These are phyloP conservation scores for Taxidea taxus DNA, from an alignment of 2,113 vertebrate genomes.

Conservation along the genomic window DNA sequence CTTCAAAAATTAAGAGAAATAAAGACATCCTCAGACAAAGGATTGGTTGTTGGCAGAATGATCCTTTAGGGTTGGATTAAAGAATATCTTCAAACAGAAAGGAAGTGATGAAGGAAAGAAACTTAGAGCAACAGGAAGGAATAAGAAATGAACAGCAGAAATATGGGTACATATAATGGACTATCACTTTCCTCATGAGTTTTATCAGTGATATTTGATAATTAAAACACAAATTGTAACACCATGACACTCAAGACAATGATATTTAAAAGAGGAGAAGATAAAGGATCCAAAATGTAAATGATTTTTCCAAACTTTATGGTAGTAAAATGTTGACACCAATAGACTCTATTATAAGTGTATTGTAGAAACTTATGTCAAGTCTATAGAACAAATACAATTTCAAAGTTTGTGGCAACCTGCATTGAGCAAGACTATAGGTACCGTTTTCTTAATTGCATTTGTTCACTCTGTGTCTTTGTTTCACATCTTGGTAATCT, in stretches of 20 bases:
- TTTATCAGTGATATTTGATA: not conserved
- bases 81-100: not conserved
- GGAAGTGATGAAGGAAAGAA: not conserved
- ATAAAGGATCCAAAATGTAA: not conserved
- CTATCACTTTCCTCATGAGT: not conserved
- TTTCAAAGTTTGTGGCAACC: not conserved
- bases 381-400: not conserved
- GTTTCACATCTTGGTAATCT: not conserved
- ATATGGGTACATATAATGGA: not conserved
- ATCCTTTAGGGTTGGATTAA: not conserved
- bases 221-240: not conserved
- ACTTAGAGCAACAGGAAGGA: not conserved
- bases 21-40: not conserved
- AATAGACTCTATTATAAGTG: not conserved
- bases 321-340: not conserved
- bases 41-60: not conserved
- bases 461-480: not conserved
- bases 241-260: not conserved
- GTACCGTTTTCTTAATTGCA: not conserved
- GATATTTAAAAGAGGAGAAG: not conserved
- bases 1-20: not conserved
- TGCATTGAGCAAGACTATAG: not conserved
- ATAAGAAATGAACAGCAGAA: not conserved
- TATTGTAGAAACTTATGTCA: not conserved
- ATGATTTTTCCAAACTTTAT: not conserved